A percentile compares a stretch with the other conserved stretches of the same genome.
Evolutionary conservation across 2,797 vertebrate genomes (phyloP).

Genomic region (Hapalemur alaotrensis): DNA sequence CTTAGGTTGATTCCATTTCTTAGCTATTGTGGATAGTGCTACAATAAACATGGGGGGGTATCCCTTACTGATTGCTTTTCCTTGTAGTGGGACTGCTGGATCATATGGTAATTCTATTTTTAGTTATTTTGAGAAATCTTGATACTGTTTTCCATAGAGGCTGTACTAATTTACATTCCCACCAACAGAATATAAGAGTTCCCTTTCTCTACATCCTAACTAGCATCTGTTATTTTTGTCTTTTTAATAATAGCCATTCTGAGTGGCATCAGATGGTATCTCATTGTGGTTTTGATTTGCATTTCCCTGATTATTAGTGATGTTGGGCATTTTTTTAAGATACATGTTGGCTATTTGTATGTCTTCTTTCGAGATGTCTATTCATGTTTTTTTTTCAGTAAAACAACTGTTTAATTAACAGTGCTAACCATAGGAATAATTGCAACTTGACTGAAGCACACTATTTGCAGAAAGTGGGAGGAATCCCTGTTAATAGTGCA

Average conservation of each 20-base stretch:
- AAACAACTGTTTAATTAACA: neutral
- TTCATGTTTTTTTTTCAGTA: neutral
- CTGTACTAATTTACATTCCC: neutral
- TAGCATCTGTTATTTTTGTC: neutral
- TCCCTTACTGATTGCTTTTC: neutral
- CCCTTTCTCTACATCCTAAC: neutral
- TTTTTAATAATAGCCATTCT: neutral
- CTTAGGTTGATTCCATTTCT: neutral
- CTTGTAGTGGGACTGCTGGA: neutral
- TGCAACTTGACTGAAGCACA: neutral
- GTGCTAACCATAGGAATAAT: neutral
- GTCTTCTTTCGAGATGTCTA: neutral
- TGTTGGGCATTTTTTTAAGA: neutral
- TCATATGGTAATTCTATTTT: neutral
- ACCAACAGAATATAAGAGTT: neutral
- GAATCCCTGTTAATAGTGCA: neutral
- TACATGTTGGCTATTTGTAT: neutral
- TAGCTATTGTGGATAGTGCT: neutral
- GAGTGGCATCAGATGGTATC: neutral
- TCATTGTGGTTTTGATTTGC: neutral
- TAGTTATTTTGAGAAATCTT: neutral
- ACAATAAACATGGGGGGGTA: neutral
- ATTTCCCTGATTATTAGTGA: neutral
- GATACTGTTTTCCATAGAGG: neutral
- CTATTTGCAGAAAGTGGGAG: neutral